These are phyloP conservation scores for Orthochromis indermauri DNA, from an alignment of 2,113 vertebrate genomes.

Conservation along the genomic window DNA sequence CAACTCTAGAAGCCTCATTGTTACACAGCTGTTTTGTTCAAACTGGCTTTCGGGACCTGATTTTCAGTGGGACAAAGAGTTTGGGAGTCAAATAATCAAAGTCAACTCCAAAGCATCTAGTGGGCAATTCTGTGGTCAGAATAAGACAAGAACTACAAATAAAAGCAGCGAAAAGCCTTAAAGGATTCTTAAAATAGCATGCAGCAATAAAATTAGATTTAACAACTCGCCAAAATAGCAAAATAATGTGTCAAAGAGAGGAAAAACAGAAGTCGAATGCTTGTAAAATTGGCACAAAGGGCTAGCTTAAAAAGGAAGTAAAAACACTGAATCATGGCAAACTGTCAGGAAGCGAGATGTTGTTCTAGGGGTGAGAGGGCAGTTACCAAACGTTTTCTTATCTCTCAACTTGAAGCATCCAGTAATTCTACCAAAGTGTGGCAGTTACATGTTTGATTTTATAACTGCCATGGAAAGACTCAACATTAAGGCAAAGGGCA, in stretches of 20 bases:
- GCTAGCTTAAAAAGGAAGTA: not conserved
- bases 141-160: not conserved
- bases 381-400: not conserved
- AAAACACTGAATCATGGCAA: not conserved
- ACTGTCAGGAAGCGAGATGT: not conserved
- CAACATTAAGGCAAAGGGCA: not conserved
- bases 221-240: not conserved
- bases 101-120: not conserved
- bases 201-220: not conserved
- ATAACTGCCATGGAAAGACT: not conserved
- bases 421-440: not conserved
- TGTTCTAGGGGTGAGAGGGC: not conserved
- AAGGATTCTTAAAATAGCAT: not conserved
- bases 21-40: not conserved
- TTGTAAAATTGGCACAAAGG: not conserved
- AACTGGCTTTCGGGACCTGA: not conserved
- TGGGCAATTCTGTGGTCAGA: not conserved
- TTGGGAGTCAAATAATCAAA: not conserved
- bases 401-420: not conserved
- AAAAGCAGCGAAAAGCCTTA: not conserved
- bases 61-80: not conserved
- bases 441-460: not conserved
- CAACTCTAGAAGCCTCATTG: not conserved
- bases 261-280: not conserved
- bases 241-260: not conserved